Percentiles rank a stretch among this genome's conserved stretches.
Conservation (phyloP, 2,797 vertebrate genomes). For the Spinus pinus region DNA sequence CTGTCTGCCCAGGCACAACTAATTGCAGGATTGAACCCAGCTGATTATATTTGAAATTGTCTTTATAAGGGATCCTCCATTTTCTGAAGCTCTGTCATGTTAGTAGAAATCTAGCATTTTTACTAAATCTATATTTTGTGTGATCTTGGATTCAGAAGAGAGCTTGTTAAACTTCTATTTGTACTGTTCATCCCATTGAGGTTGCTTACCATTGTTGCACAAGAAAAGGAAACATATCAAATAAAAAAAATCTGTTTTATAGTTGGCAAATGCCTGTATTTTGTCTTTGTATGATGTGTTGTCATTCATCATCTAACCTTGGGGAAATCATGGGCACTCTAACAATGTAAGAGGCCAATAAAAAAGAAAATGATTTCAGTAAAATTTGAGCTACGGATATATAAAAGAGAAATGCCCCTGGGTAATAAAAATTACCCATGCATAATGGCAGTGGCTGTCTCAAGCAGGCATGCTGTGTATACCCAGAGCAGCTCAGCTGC, state of each 20-base stretch:
- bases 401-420: conserved; percentile 57
- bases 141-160: conserved; percentile 19
- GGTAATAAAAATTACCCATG: conserved; percentile 53
- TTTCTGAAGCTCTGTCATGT: neutral
- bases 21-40: neutral
- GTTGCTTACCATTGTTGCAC: conserved; percentile 9
- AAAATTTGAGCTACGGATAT: conserved; percentile 51
- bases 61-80: neutral
- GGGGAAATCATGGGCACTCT: conserved; percentile 54
- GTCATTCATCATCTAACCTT: conserved; percentile 63
- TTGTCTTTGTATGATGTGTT: conserved; percentile 42
- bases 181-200: neutral
- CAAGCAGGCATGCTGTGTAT: neutral
- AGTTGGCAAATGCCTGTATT: conserved; percentile 48
- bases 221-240: conserved; percentile 53
- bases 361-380: conserved; percentile 58
- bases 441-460: neutral
- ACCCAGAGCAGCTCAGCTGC: neutral
- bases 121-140: neutral
- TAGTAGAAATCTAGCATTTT: neutral
- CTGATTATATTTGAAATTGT: neutral
- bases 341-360: conserved; percentile 61
- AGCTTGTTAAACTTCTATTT: conserved; percentile 25
- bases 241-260: neutral
- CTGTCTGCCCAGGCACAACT: neutral